These are phyloP conservation scores for Embiotoca jacksoni DNA, from an alignment of 2,113 vertebrate genomes.

Conservation along the genomic window DNA sequence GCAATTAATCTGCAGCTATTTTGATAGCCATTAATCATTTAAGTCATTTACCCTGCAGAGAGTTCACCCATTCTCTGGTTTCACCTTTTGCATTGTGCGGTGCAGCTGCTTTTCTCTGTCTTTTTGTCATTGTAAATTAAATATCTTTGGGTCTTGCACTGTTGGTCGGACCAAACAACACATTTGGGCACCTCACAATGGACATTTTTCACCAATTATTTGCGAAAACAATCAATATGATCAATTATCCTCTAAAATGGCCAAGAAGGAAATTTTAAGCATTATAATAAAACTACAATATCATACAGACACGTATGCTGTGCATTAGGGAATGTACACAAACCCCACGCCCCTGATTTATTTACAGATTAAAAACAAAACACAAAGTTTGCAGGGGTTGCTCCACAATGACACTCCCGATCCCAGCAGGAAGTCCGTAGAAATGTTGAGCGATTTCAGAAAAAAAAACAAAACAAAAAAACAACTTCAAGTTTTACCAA, in stretches of 20 bases:
- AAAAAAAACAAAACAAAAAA: neutral
- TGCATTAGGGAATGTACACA: too few species aligned
- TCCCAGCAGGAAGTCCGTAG: neutral
- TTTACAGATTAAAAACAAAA: neutral
- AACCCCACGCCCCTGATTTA: neutral
- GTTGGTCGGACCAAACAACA: neutral
- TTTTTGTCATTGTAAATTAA: neutral
- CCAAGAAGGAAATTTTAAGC: too few species aligned
- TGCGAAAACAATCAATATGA: neutral
- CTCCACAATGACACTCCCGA: neutral
- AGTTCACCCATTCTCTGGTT: neutral
- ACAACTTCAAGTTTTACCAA: conserved; percentile 3
- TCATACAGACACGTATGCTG: too few species aligned
- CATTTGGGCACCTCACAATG: neutral
- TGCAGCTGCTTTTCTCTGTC: neutral
- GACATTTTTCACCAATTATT: neutral
- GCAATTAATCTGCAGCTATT: neutral
- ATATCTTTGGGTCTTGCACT: neutral
- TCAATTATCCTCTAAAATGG: too few species aligned
- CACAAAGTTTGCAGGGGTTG: conserved; percentile 9
- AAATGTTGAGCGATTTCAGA: neutral
- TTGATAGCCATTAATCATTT: neutral
- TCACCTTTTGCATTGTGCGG: neutral
- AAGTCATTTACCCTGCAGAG: neutral
- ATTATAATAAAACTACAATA: too few species aligned